Percentiles rank a stretch among this genome's conserved stretches.
Conservation (phyloP, 2,797 vertebrate species). For the Sebastes oblongus region DNA sequence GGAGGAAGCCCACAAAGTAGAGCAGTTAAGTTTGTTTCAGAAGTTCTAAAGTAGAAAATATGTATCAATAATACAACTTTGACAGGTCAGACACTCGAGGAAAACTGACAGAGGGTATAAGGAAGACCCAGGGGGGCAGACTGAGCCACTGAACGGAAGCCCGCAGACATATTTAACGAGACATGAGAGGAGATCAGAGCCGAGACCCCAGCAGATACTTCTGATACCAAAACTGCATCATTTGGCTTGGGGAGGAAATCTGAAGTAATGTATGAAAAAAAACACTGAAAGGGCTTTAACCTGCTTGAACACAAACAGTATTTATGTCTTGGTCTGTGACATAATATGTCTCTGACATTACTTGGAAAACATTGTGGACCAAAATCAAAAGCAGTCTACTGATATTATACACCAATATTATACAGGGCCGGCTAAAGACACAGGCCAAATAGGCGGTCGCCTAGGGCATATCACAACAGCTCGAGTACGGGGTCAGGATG, state of each 20-base stretch:
- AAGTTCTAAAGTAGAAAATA: not conserved
- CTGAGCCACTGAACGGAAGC: not conserved
- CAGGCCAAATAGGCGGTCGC: too few relatives aligned
- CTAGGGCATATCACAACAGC: too few relatives aligned
- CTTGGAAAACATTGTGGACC: too few relatives aligned
- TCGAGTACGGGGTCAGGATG: too few relatives aligned
- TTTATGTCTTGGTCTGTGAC: not conserved
- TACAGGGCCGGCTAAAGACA: too few relatives aligned
- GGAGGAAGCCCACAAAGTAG: not conserved
- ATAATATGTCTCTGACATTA: not conserved
- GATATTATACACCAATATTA: not conserved
- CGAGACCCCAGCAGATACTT: slow-evolving; percentile 1
- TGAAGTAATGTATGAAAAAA: not conserved
- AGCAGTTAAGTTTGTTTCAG: not conserved
- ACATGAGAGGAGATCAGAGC: slow-evolving; percentile 4
- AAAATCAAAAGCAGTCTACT: not conserved
- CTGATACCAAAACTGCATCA: not conserved
- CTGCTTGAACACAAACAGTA: not conserved
- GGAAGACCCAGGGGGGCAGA: not conserved
- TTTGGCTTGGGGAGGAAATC: not conserved
- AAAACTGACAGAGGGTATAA: not conserved
- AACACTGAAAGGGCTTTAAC: not conserved
- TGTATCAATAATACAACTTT: not conserved
- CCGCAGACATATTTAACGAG: not conserved
- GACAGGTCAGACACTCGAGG: not conserved